Evolutionary conservation across 2,888 invertebrate species (phyloP), one percentile per base, ranked within the genome.

Genomic region (Lomographa bimaculata): DNA sequence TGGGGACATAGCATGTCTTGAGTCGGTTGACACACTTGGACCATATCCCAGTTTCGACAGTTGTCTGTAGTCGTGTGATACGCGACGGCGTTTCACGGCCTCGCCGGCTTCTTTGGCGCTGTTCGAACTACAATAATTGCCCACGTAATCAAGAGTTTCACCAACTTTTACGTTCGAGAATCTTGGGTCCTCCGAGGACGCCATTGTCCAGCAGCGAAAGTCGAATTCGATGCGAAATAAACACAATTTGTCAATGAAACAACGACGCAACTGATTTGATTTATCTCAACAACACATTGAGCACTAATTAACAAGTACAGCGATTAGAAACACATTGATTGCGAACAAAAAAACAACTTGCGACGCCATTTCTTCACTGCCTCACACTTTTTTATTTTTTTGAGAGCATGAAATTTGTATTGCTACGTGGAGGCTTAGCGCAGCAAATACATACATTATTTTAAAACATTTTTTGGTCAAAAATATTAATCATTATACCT

Each of bases 291-390:
- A 66, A 63, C 58, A 56, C 42, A 48, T 57, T 64, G 52, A 64
- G 57, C 57, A 64, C 57, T 50, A 55, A 60, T 51, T 65, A 70
- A 63, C 57, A 60, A 65, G 56, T 56, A 57, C 39, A 68, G 64
- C 57, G 62, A 73, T 71, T 73, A 79, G 79, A 83, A 83, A 82
- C 73, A 77, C 77, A 78, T 69, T 77, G 69, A 71, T 73, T 70
- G 66, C 55, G 70, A 75, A 71, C 81, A 82, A 83, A 89, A 89
- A 89, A 85, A 87, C 86, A 89, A 86, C 79, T 78, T 80, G 79
- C 83, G 89, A 87, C 89, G 89, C 89, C 89, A 89, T 89, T 89
- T 86, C 68, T 74, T 39, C 54, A 75, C 76, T 76, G 73, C 23
- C 25, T 23, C 7, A 7, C 73, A 23, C 19, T 42, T 46, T 55